Evolutionary conservation across 2,113 vertebrate genomes (phyloP), one percentile per base, ranked within the genome.

Genomic region (Eclectus roratus): DNA sequence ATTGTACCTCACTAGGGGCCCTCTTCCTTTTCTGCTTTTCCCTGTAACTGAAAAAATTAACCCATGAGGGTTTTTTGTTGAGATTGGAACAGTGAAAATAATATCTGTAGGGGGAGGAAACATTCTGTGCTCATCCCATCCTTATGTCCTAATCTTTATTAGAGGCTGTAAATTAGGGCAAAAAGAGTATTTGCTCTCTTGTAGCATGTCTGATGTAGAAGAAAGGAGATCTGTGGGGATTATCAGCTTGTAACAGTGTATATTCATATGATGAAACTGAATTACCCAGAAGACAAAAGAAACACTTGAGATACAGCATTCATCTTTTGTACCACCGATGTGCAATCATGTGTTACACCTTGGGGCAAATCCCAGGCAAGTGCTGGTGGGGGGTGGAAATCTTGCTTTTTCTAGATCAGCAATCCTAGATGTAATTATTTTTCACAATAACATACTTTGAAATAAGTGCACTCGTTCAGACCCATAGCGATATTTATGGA

Each of bases 31-130:
- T 66, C 69, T 91, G 80, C 74, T 79, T 96, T 80, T 65, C 33
- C 21, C 43, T 80, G 41, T 66, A 76, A 70, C 82, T 70, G 88
- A 87, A 89, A 91, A 86, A 86, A 91, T 89, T 91, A 96, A 96
- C 82, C 93, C 4, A 0, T 73, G 44, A 88, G 65, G 43, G 2
- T 11, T 56, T 28, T 73, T 58, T 68, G 28, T 80, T 88, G 49
- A 63, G 39, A 35, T 24, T 28, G 81, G 55, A 94, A 55, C 33
- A 71, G 50, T 20, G 27, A 79, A 91, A 76, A 79, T 47, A 78
- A 5, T 73, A 68, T 46, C 17, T 60, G 23, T 23, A n/a, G 24
- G 4, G 16, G 31, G 11, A 49, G 15, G 35, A 55, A 92, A 21
- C 9, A 8, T 72, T 37, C 55, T 52, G 16, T 88, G 41, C 21